Base-by-base conservation (phyloP, 2,888 invertebrate genomes). In the Antitype chi region DNA sequence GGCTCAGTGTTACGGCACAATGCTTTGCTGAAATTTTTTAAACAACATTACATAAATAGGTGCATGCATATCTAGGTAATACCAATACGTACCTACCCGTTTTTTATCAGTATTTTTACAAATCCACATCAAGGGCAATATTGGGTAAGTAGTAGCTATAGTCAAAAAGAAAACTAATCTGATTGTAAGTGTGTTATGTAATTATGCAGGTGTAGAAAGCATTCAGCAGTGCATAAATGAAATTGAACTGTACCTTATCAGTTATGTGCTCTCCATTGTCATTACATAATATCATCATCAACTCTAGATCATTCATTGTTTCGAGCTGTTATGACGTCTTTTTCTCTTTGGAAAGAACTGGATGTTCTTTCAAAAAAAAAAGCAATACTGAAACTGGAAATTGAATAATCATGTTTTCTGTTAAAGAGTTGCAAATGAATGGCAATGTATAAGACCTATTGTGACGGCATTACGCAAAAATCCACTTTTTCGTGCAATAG, bases 391-490 rank as follows among this genome's bases (percentile, higher is more conserved):
- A 43, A 66, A 78, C 23, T 55, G 43, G 28, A 60, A 13, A 78
- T 82, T 82, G 78, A 53, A 57, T 84, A 84, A 85, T 43, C 78
- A 68, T 75, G 86, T 85, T 84, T 83, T 78, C 85, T 82, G 55
- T 82, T 72, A 78, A 32, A 13, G 28, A 59, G 71, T 57, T 72
- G 74, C 70, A 77, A 78, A 64, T 70, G 74, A 82, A 70, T 78
- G 43, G 62, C n/a, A 23, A 75, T 81, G 55, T 81, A 69, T 87
- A 88, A 80, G 68, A 68, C 47, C 76, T 74, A 87, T 92, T 91
- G 90, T 91, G 70, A 70, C 59, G 71, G 38, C 55, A 88, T 90
- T 89, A 87, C 85, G 74, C 32, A 76, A 88, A 86, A 85, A 81
- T 80, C 64, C 64, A 72, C 82, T 81, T 80, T 77, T 78, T 78